Base-by-base conservation (phyloP, 2,797 vertebrate species). In the Cichlasoma orientale region DNA sequence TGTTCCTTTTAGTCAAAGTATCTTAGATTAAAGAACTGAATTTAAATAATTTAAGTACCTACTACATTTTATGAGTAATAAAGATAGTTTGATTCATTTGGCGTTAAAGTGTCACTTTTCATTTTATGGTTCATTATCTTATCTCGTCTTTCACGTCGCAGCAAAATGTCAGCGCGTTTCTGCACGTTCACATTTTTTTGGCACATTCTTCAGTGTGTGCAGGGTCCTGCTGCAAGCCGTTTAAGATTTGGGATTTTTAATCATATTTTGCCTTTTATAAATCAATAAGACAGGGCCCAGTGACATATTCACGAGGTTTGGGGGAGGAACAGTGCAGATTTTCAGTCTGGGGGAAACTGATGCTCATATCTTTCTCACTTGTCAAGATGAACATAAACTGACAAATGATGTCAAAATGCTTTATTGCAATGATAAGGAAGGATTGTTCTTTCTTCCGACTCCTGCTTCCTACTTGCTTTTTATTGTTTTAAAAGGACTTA, bases 61-160 rank as follows among this genome's bases (percentile, higher is more conserved):
- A 21, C 47, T 69, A 31, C 5, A 12, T 5, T 44, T 50, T 41
- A 38, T 29, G 38, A 69, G 16, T 19, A 55, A 54, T 53, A 18
- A 29, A 68, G 63, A 55, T 55, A 7, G 58, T 56, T 44, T 38
- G 14, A 25, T 29, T 14, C 23, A 38, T 76, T 11, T 2, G n/a
- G 44, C 18, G 12, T 72, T 82, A 2, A 72, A 69, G 0, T 23
- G 2, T 69, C 10, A 25, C 19, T 19, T 68, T 50, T 75, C 8
- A 74, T 82, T 70, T n/a, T 41, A 19, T 44, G 23, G 13, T 71
- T 71, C 41, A 47, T 53, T 56, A 44, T 66, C 50, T 79, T 52
- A 53, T 77, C 33, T 69, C 7, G 0, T 69, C 33, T 75, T 29
- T 66, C 25, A 50, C 3, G 0, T 23, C 41, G 16, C 23, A 54